Percentiles rank a stretch among this genome's conserved stretches.
phyloP scores from a whole-genome alignment of 1,140 invertebrate genomes.

The Zaprionus kolodkinae region DNA sequence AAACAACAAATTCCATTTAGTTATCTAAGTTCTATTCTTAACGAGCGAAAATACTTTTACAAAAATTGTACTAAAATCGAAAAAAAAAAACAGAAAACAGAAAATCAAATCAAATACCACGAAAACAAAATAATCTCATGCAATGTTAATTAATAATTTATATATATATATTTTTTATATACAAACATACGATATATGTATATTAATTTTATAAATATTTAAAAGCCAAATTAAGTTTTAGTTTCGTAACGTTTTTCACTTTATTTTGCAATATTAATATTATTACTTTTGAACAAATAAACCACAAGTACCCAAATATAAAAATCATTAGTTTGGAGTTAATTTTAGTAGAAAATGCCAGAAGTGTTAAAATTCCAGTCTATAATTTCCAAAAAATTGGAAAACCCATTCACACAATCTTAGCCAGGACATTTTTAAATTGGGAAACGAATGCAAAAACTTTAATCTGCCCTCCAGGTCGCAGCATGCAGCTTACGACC shows the following conservation, averaged over 20 bases:
- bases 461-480: too few relatives aligned
- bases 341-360: neutral
- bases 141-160: constrained; percentile 71
- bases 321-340: neutral
- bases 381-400: too few relatives aligned
- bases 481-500: too few relatives aligned
- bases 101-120: constrained; percentile 1
- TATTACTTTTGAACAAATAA: constrained; percentile 72
- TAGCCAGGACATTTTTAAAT: too few relatives aligned
- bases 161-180: constrained; percentile 34
- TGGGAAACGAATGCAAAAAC: too few relatives aligned
- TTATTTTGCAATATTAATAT: constrained; percentile 76
- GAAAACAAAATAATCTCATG: constrained; percentile 66
- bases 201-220: constrained; percentile 52
- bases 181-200: constrained; percentile 6
- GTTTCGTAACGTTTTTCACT: constrained; percentile 59
- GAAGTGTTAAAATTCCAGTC: too few relatives aligned
- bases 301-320: constrained; percentile 40
- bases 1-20: constrained; percentile 66
- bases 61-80: constrained; percentile 1
- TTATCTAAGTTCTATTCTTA: constrained; percentile 32
- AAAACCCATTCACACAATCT: too few relatives aligned
- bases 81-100: neutral
- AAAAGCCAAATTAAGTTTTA: constrained; percentile 68
- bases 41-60: constrained; percentile 24